Base-by-base conservation (phyloP, 2,888 invertebrate genomes). In the Epinotia ramella region DNA sequence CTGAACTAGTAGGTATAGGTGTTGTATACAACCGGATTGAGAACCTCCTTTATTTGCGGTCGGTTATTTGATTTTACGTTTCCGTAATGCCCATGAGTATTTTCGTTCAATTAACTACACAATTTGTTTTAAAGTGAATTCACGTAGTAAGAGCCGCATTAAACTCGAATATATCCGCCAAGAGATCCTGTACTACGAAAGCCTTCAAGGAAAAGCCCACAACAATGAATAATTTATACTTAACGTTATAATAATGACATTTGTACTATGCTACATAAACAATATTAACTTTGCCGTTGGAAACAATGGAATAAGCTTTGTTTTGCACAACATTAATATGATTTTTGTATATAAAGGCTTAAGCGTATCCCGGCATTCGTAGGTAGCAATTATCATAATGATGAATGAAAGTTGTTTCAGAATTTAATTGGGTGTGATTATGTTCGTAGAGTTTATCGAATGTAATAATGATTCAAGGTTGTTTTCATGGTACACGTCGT, bases 161-260 rank as follows among this genome's bases (percentile, higher is more conserved):
- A 40, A 40, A 49, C 62, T 13, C 46, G 62, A 56, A 44, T 62
- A 68, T 53, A 66, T 75, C 75, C 75, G 71, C 28, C 12, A 33
- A 71, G 60, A 66, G 53, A 71, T 75, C 71, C 75, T 62, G 65
- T 70, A 40, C 63, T 60, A 53, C 60, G 49, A 70, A 71, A 75
- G 53, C 60, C 60, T 75, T 75, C 60, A 59, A 70, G 75, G 75
- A 71, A 71, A 75, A 75, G 53, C 70, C 75, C 49, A 24, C 70
- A 20, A n/a, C n/a, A 16, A 60, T 75, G 65, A 75, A 75, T 75
- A 66, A 71, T 71, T 75, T 70, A 75, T 75, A 65, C 33, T 65
- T 49, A 64, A 68, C 24, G 62, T 66, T 65, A 59, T 46, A 64
- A 65, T 56, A 63, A 67, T 66, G 49, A 67, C 40, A 66, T 28